Evolutionary conservation across 2,113 vertebrate species (phyloP).

Genomic region (Cepphus grylle): DNA sequence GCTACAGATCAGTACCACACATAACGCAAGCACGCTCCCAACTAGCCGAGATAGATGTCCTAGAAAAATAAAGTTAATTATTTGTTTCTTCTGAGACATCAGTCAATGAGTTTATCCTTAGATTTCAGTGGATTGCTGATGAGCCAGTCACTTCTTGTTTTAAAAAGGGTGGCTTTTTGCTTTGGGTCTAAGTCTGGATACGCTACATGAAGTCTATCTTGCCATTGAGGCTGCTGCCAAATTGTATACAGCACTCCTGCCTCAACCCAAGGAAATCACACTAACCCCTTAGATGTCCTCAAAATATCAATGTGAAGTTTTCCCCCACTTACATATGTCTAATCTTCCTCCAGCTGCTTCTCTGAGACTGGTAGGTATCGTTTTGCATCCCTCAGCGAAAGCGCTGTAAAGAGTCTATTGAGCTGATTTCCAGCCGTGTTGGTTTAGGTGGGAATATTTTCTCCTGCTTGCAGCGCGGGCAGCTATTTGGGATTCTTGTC

Average conservation of each 20-base stretch:
- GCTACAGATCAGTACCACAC: background rate
- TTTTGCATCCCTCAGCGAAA: slow-evolving; percentile 15
- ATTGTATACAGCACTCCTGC: background rate
- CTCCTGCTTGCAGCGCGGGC: background rate
- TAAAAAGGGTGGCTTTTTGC: background rate
- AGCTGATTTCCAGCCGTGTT: slow-evolving; percentile 35
- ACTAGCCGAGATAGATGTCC: background rate
- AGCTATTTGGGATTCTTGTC: background rate
- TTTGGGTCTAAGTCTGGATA: background rate
- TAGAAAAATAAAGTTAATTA: background rate
- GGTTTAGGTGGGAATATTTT: slow-evolving; percentile 14
- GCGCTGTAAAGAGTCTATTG: background rate
- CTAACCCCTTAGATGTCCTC: background rate
- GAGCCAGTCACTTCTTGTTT: background rate
- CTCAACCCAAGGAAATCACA: background rate
- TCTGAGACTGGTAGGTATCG: slow-evolving; percentile 1
- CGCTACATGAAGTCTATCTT: background rate
- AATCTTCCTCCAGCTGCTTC: background rate
- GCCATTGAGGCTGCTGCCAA: background rate
- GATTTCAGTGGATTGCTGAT: background rate
- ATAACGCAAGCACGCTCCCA: background rate
- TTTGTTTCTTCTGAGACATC: background rate
- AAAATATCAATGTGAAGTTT: background rate
- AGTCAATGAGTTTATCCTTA: background rate
- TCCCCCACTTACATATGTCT: background rate